Evolutionary conservation across 2,888 invertebrate genomes (phyloP).

Genomic region (Cabera pusaria): DNA sequence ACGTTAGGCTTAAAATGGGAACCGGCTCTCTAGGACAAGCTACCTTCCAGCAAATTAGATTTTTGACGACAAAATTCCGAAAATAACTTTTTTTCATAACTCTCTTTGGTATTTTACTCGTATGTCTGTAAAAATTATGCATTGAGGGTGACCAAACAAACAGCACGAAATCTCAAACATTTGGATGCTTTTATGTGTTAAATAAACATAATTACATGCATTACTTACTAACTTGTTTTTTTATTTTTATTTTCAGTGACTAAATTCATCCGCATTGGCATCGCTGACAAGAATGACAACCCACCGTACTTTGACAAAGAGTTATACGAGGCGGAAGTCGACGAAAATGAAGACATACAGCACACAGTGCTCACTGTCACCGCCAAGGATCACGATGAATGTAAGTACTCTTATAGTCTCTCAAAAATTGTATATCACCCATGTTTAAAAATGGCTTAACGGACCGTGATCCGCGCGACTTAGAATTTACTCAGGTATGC

Average conservation of each 20-base stretch:
- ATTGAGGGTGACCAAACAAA: no score
- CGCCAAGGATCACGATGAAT: constrained; percentile 99
- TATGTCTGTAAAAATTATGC: no score
- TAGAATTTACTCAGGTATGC: constrained; percentile 5
- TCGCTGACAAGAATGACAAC: constrained; percentile 99
- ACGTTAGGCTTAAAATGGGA: no score
- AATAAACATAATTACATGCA: no score
- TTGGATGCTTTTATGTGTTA: no score
- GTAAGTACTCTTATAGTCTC: constrained; percentile 85
- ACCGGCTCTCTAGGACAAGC: no score
- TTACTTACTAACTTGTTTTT: no score
- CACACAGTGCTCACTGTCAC: constrained; percentile 98
- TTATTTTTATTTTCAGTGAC: constrained; percentile 89
- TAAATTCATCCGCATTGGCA: constrained; percentile 98
- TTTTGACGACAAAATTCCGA: no score
- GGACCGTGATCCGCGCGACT: background rate
- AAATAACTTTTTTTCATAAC: no score
- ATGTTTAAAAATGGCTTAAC: constrained; percentile 7
- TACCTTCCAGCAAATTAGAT: no score
- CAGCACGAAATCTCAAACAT: no score
- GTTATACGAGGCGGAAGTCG: constrained; percentile 97
- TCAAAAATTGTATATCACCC: constrained; percentile 1
- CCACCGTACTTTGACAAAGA: constrained; percentile 99
- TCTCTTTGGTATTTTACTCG: no score
- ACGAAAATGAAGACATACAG: constrained; percentile 98